phyloP scores from a whole-genome alignment of 2,113 vertebrate genomes.

The Odontophorus gujanensis region DNA sequence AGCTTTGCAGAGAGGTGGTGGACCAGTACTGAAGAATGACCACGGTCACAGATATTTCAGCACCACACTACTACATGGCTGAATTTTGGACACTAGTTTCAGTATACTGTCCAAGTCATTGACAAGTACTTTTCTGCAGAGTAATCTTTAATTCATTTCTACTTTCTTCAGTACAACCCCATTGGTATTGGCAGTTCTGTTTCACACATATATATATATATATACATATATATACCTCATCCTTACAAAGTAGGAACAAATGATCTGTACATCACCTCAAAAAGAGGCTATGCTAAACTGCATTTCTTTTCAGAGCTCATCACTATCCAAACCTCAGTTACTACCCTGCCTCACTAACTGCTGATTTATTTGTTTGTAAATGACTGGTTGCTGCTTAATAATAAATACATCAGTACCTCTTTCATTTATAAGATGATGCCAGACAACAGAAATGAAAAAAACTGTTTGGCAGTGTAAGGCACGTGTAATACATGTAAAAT shows the following conservation, averaged over 20 bases:
- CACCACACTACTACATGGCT: not conserved
- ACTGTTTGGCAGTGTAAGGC: not conserved
- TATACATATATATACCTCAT: too few relatives aligned
- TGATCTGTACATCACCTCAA: not conserved
- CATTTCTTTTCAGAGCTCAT: not conserved
- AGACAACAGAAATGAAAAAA: not conserved
- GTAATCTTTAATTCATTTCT: not conserved
- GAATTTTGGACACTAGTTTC: not conserved
- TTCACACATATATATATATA: accelerated
- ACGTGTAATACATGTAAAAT: not conserved
- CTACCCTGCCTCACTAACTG: not conserved
- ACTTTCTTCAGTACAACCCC: not conserved
- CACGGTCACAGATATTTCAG: not conserved
- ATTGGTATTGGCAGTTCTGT: not conserved
- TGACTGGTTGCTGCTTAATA: not conserved
- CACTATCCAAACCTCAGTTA: not conserved
- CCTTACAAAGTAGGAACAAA: not conserved
- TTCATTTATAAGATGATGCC: not conserved
- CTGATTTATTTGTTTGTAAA: not conserved
- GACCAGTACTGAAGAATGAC: not conserved
- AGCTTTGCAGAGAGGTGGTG: not conserved
- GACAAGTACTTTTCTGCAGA: not conserved
- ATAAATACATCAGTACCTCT: not conserved
- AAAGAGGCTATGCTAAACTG: too few relatives aligned
- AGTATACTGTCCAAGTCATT: not conserved